phyloP scores from a whole-genome alignment of 2,888 invertebrate genomes.

The Melinopterus prodromus region DNA sequence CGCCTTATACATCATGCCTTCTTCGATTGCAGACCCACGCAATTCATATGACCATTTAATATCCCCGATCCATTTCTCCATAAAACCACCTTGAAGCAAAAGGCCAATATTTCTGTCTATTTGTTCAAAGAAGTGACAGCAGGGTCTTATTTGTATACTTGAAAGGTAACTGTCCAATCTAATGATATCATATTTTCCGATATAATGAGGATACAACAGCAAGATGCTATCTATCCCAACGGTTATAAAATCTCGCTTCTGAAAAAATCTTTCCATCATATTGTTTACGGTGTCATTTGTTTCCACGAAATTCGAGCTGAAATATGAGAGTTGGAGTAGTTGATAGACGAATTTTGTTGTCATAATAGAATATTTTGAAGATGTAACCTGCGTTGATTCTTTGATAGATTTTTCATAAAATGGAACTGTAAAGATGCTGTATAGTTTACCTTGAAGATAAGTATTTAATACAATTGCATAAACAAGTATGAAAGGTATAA shows the following conservation, averaged over 20 bases:
- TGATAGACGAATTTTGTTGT: not conserved
- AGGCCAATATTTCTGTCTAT: too few relatives aligned
- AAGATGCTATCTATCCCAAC: conserved; percentile 7
- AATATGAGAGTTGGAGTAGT: too few relatives aligned
- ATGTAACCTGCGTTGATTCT: not conserved
- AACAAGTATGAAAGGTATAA: conserved; percentile 11
- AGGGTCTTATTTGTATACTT: not conserved
- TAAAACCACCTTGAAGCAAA: too few relatives aligned
- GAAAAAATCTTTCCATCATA: not conserved
- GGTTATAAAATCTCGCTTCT: conserved; percentile 14
- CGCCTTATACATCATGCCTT: too few relatives aligned
- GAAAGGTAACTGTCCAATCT: not conserved
- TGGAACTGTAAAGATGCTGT: conserved; percentile 15
- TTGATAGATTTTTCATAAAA: conserved; percentile 16
- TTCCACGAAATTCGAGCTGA: not conserved
- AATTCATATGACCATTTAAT: not conserved
- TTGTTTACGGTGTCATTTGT: not conserved
- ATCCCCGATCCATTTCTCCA: not conserved
- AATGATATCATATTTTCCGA: not conserved
- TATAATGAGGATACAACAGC: not conserved
- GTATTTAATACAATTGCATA: conserved; percentile 10
- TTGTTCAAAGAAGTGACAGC: too few relatives aligned
- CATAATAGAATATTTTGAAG: not conserved
- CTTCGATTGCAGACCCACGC: too few relatives aligned
- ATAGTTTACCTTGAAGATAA: conserved; percentile 17